Evolutionary conservation across 1,140 invertebrate species (phyloP), one percentile per base, ranked within the genome.

Genomic region (Nymphalis io): DNA sequence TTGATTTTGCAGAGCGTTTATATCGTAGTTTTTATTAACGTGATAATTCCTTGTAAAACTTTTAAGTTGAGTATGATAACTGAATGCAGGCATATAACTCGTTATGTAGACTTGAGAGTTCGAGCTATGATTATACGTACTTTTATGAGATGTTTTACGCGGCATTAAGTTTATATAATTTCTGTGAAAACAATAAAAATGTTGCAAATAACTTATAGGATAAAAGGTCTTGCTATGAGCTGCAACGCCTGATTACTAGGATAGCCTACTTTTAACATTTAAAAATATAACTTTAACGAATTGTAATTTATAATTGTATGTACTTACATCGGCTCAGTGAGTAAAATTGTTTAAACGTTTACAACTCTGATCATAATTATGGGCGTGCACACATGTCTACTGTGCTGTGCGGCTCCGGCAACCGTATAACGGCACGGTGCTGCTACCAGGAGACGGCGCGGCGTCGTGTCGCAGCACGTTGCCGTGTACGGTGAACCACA

Each of bases 31-130:
- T 48, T 48, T 64, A 64, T 59, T 46, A 46, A 46, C 71, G 73
- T 69, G 60, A 76, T 76, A 76, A 78, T 67, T 76, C 75, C 72
- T 75, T 78, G 58, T 63, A 57, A 75, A 83, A 80, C 71, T 83
- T 83, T 81, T 78, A 81, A 83, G 80, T 83, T 81, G 73, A 77
- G 80, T 83, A 83, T 81, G 75, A 80, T 83, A 51, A 18, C 74
- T 75, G 42, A 40, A 62, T 16, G 27, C 23, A 46, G 15, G 44
- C 60, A 23, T 51, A 33, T 51, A 46, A n/a, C n/a, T 46, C 42
- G 15, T 46, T n/a, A 46, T 46, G 16, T 44, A 48, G 13, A 23
- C 16, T 55, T 55, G 16, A 51, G 8, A 23, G 4, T 55, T 55
- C 8, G 13, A n/a, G 15, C 51, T 16, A 27, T 55, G 21, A 55